phyloP scores from a whole-genome alignment of 2,888 invertebrate species.

The Amphipyra berbera region DNA sequence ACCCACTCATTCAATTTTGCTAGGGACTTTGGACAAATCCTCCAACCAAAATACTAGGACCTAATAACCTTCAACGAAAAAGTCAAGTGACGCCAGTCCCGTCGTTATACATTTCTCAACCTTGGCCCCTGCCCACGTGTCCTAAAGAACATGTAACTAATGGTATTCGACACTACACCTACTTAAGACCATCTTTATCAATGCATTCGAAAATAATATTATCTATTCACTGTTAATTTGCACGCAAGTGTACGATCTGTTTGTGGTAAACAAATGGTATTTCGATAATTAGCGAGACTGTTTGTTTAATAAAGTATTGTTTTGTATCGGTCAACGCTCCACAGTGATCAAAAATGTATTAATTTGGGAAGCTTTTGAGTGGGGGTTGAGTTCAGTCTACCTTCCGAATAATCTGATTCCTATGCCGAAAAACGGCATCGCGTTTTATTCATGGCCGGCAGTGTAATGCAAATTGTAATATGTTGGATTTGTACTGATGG shows the following conservation, averaged over 20 bases:
- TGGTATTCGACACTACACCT: slow-evolving; percentile 71
- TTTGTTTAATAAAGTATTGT: neutral
- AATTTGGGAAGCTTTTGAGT: too few species aligned
- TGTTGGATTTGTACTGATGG: too few species aligned
- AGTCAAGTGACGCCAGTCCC: slow-evolving; percentile 22
- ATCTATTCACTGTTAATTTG: slow-evolving; percentile 58
- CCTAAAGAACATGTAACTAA: slow-evolving; percentile 56
- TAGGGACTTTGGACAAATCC: too few species aligned
- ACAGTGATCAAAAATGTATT: neutral
- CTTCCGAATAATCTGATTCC: too few species aligned
- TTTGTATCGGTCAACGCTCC: neutral
- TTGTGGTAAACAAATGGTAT: slow-evolving; percentile 18
- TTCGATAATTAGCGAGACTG: neutral
- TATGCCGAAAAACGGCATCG: too few species aligned
- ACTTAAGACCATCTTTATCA: slow-evolving; percentile 63
- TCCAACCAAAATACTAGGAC: neutral
- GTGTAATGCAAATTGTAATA: too few species aligned
- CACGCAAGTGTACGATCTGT: slow-evolving; percentile 44
- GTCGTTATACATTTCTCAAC: slow-evolving; percentile 58
- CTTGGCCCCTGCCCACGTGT: slow-evolving; percentile 67
- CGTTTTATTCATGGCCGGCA: too few species aligned
- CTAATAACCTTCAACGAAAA: slow-evolving; percentile 14
- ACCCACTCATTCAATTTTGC: too few species aligned
- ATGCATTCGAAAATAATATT: slow-evolving; percentile 58
- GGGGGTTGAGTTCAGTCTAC: too few species aligned